Percentiles rank a stretch among this genome's conserved stretches.
These are phyloP conservation scores for Bombylius discolor DNA, from an alignment of 2,888 invertebrate species.

Conservation along the genomic window DNA sequence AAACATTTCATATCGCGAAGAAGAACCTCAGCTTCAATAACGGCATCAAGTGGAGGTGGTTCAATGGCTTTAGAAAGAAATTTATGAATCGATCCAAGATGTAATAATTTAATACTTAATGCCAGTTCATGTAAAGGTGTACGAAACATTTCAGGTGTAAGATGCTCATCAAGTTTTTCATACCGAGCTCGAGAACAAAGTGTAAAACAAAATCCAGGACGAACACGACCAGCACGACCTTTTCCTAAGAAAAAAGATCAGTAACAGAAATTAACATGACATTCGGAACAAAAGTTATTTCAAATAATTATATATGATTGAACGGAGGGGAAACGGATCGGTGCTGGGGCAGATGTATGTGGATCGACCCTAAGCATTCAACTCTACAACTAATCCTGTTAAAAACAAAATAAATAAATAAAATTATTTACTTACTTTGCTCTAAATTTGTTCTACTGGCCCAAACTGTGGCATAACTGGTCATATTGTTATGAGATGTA, in stretches of 20 bases:
- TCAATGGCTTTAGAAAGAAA: constrained; percentile 93
- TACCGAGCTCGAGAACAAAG: constrained; percentile 69
- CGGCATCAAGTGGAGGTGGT: constrained; percentile 93
- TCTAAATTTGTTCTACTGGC: constrained; percentile 89
- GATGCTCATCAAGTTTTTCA: constrained; percentile 68
- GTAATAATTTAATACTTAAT: constrained; percentile 71
- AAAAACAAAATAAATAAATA: too few species aligned
- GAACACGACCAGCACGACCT: constrained; percentile 91
- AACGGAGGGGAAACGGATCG: too few species aligned
- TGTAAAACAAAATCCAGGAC: constrained; percentile 88
- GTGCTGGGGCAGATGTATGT: not conserved
- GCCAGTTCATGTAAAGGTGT: constrained; percentile 93
- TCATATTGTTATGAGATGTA: constrained; percentile 97
- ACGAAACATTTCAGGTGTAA: constrained; percentile 95
- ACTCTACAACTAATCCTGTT: too few species aligned
- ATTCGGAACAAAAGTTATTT: too few species aligned
- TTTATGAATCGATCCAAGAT: constrained; percentile 82
- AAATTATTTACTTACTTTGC: constrained; percentile 42
- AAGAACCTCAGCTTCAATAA: constrained; percentile 89
- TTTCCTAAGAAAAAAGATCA: constrained; percentile 40
- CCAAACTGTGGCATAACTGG: constrained; percentile 95
- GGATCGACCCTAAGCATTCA: too few species aligned
- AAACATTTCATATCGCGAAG: constrained; percentile 81
- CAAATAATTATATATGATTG: too few species aligned
- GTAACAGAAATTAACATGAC: not conserved